Percentiles rank a stretch among this genome's conserved stretches.
These are phyloP conservation scores for Drosophila arizonae DNA, from an alignment of 1,140 invertebrate genomes.

Conservation along the genomic window DNA sequence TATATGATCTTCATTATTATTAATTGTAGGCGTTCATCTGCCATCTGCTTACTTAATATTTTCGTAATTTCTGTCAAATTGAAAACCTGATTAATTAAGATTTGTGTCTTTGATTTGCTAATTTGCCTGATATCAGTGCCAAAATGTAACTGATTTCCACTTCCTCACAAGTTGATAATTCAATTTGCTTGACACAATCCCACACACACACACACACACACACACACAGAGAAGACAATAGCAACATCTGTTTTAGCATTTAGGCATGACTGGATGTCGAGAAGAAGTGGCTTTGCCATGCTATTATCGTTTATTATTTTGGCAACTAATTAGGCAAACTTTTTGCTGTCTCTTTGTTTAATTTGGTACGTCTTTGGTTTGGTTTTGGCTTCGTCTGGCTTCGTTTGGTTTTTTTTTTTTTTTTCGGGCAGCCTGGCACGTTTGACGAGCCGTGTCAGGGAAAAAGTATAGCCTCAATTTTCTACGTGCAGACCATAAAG, in stretches of 20 bases:
- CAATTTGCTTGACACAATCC: constrained; percentile 40
- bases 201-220: background rate
- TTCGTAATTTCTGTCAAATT: too few relatives aligned
- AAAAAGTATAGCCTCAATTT: constrained; percentile 62
- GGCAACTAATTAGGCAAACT: constrained; percentile 76
- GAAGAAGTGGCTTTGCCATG: constrained; percentile 28
- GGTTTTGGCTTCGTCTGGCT: constrained; percentile 2
- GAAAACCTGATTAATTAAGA: constrained; percentile 1
- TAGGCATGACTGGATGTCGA: background rate
- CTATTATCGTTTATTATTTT: constrained; percentile 57
- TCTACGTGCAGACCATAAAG: constrained; percentile 76
- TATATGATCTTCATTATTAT: too few relatives aligned
- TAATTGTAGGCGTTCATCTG: too few relatives aligned
- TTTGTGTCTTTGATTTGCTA: background rate
- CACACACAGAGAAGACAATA: constrained; percentile 5
- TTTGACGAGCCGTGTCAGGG: constrained; percentile 69
- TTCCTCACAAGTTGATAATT: constrained; percentile 58
- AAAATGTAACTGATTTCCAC: background rate
- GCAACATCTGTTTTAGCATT: constrained; percentile 21
- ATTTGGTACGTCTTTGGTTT: constrained; percentile 31
- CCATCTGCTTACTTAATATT: too few relatives aligned
- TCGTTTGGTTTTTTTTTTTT: constrained; percentile 28
- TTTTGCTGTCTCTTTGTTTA: constrained; percentile 51
- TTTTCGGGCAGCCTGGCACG: constrained; percentile 42
- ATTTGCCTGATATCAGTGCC: constrained; percentile 1